Percentiles rank a stretch among this genome's conserved stretches.
Conservation (phyloP, 2,888 invertebrate genomes). For the Timema cristinae region DNA sequence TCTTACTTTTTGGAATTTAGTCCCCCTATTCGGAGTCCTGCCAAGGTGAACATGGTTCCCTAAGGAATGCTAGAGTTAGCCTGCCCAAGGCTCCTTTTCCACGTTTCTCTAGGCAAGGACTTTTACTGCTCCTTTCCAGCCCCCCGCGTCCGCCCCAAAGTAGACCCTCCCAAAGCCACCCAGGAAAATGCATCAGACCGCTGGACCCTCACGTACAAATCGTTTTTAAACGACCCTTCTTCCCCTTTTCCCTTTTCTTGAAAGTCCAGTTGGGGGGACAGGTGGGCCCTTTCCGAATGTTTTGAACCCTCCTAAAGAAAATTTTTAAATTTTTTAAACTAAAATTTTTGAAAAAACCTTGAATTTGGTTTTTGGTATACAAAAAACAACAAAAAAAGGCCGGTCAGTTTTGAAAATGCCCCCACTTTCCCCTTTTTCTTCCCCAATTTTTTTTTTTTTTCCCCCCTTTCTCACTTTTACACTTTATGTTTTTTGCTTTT, state of each 20-base stretch:
- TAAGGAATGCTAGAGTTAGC: slow-evolving; percentile 52
- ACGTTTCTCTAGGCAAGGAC: slow-evolving; percentile 74
- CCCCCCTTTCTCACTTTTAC: too few relatives aligned
- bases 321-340: too few relatives aligned
- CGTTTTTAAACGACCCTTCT: slow-evolving; percentile 20
- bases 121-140: slow-evolving; percentile 47
- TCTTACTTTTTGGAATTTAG: not conserved
- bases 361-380: too few relatives aligned
- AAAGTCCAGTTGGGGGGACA: slow-evolving; percentile 46
- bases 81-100: slow-evolving; percentile 84
- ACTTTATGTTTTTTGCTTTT: too few relatives aligned
- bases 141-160: slow-evolving; percentile 84
- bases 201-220: slow-evolving; percentile 58
- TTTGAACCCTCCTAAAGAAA: not conserved
- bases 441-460: too few relatives aligned
- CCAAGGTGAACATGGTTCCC: slow-evolving; percentile 14
- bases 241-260: slow-evolving; percentile 13
- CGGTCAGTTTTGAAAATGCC: too few relatives aligned
- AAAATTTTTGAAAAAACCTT: too few relatives aligned
- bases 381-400: too few relatives aligned
- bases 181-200: slow-evolving; percentile 80
- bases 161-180: slow-evolving; percentile 68
- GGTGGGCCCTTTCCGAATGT: slow-evolving; percentile 40
- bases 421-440: too few relatives aligned
- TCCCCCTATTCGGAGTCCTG: slow-evolving; percentile 30